These are phyloP conservation scores for Ophion slaviceki DNA, from an alignment of 2,888 invertebrate species.

Conservation along the genomic window DNA sequence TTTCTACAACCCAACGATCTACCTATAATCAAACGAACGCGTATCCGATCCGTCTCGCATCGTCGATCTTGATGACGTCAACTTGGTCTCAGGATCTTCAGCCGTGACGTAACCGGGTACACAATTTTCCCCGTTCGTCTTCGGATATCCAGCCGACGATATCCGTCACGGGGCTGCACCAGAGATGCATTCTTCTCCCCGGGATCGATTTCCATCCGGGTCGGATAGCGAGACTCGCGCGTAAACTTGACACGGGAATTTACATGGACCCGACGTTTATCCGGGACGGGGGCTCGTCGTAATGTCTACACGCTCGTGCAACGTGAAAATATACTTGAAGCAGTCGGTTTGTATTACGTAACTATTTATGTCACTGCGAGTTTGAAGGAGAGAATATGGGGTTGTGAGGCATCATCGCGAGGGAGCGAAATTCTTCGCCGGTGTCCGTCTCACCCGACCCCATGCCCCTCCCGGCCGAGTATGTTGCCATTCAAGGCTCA, in stretches of 20 bases:
- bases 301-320: constrained; percentile 2
- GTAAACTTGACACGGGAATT: constrained; percentile 6
- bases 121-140: too few relatives aligned
- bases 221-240: too few relatives aligned
- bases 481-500: constrained; percentile 31
- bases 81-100: too few relatives aligned
- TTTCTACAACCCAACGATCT: too few relatives aligned
- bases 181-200: not conserved
- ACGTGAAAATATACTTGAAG: constrained; percentile 12
- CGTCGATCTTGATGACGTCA: too few relatives aligned
- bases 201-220: too few relatives aligned
- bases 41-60: too few relatives aligned
- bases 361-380: constrained; percentile 27
- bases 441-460: constrained; percentile 12
- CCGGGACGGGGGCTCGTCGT: not conserved
- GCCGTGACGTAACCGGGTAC: too few relatives aligned
- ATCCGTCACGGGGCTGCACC: too few relatives aligned
- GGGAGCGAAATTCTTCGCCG: constrained; percentile 58
- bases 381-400: constrained; percentile 48
- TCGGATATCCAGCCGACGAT: too few relatives aligned
- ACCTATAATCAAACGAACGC: too few relatives aligned
- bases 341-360: constrained; percentile 36
- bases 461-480: not conserved
- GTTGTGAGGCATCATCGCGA: constrained; percentile 14
- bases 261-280: not conserved